phyloP scores from a whole-genome alignment of 2,797 vertebrate species.

The Alfaro cultratus region DNA sequence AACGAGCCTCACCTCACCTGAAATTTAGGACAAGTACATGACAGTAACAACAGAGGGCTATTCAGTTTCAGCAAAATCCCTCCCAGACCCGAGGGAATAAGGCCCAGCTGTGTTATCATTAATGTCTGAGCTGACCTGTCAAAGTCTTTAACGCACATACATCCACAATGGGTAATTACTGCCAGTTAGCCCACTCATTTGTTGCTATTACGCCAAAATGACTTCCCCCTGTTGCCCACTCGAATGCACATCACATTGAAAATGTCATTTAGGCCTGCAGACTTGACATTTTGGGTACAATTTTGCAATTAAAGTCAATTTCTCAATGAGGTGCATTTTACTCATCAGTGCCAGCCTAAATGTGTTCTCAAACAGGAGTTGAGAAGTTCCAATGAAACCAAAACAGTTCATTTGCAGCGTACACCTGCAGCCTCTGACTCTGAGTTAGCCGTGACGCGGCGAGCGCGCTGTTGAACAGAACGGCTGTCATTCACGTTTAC shows the following conservation, averaged over 20 bases:
- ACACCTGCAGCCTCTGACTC: constrained; percentile 46
- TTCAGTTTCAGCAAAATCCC: constrained; percentile 65
- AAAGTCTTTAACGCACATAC: constrained; percentile 59
- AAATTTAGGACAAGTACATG: constrained; percentile 21
- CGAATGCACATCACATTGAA: constrained; percentile 60
- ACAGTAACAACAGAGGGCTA: constrained; percentile 19
- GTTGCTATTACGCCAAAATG: constrained; percentile 72
- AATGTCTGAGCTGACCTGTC: constrained; percentile 68
- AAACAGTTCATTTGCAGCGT: constrained; percentile 40
- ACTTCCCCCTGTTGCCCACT: constrained; percentile 75
- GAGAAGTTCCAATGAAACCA: constrained; percentile 23
- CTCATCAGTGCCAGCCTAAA: constrained; percentile 31
- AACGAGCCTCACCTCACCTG: not conserved
- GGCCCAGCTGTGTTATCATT: constrained; percentile 78
- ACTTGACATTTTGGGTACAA: constrained; percentile 62
- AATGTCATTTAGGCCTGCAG: constrained; percentile 58
- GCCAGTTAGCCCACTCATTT: constrained; percentile 74
- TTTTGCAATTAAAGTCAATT: constrained; percentile 67
- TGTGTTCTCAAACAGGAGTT: constrained; percentile 38
- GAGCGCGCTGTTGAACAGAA: not conserved
- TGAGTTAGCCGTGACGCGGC: not conserved
- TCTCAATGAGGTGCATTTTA: constrained; percentile 59
- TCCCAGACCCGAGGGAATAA: constrained; percentile 62
- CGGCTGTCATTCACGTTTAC: not conserved
- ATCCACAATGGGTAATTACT: constrained; percentile 71